phyloP scores from a whole-genome alignment of 2,888 invertebrate species.

The Gastracanthus pulcherrimus region DNA sequence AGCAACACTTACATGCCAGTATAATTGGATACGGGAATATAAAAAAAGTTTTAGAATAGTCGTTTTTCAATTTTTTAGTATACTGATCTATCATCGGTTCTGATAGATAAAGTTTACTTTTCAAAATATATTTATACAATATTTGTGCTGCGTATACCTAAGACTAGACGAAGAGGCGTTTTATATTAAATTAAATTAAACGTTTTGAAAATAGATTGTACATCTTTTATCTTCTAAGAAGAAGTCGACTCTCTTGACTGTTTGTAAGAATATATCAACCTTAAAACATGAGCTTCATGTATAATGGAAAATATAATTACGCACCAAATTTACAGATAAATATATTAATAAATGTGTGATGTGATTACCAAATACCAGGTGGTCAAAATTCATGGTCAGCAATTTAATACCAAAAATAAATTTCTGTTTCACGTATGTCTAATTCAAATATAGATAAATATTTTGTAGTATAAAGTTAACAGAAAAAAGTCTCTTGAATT shows the following conservation, averaged over 20 bases:
- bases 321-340: too few relatives aligned
- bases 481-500: too few relatives aligned
- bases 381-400: neutral
- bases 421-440: neutral
- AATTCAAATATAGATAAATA: too few relatives aligned
- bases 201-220: neutral
- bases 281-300: too few relatives aligned
- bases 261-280: too few relatives aligned
- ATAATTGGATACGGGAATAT: neutral
- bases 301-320: too few relatives aligned
- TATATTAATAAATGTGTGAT: too few relatives aligned
- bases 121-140: constrained; percentile 14
- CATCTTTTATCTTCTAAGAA: neutral
- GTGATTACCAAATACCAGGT: neutral
- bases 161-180: neutral
- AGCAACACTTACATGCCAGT: neutral
- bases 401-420: too few relatives aligned
- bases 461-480: too few relatives aligned
- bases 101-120: neutral
- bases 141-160: constrained; percentile 2
- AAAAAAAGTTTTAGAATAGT: constrained; percentile 19
- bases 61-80: neutral
- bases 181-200: neutral
- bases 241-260: neutral
- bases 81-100: neutral